A percentile compares a stretch with the other conserved stretches of the same genome.
phyloP scores from a whole-genome alignment of 2,113 vertebrate genomes.

The Solea solea region DNA sequence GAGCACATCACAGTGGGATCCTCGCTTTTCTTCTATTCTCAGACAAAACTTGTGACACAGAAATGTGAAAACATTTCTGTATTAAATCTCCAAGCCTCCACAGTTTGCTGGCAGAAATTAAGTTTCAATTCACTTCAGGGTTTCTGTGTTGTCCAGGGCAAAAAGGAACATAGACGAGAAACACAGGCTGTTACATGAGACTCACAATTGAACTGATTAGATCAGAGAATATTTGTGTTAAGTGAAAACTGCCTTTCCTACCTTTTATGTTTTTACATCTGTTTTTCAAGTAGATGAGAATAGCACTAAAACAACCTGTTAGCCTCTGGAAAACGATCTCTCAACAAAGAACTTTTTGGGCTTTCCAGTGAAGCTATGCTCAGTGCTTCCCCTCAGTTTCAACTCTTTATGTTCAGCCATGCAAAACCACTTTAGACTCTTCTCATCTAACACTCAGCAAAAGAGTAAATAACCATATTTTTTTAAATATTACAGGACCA shows the following conservation, averaged over 20 bases:
- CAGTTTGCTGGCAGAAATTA: constrained; percentile 23
- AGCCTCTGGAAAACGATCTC: not conserved
- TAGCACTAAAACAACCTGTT: constrained; percentile 2
- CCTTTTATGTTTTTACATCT: not conserved
- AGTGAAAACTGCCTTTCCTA: not conserved
- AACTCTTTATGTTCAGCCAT: not conserved
- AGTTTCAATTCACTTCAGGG: constrained; percentile 18
- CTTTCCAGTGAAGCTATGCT: not conserved
- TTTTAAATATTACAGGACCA: too few species aligned
- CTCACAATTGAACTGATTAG: not conserved
- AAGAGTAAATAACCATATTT: too few species aligned
- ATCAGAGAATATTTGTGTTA: not conserved
- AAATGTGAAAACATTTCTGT: constrained; percentile 54
- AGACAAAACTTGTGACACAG: constrained; percentile 51
- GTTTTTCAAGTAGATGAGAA: not conserved
- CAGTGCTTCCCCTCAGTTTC: not conserved
- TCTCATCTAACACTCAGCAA: too few species aligned
- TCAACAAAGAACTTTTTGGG: not conserved
- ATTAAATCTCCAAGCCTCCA: constrained; percentile 31
- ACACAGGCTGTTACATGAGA: constrained; percentile 6
- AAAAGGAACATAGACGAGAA: not conserved
- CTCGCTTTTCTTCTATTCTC: constrained; percentile 26
- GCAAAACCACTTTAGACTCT: not conserved
- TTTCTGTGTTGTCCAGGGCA: constrained; percentile 25
- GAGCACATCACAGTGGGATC: constrained; percentile 46